These are phyloP conservation scores for Zaprionus africanus DNA, from an alignment of 1,140 invertebrate species.

Conservation along the genomic window DNA sequence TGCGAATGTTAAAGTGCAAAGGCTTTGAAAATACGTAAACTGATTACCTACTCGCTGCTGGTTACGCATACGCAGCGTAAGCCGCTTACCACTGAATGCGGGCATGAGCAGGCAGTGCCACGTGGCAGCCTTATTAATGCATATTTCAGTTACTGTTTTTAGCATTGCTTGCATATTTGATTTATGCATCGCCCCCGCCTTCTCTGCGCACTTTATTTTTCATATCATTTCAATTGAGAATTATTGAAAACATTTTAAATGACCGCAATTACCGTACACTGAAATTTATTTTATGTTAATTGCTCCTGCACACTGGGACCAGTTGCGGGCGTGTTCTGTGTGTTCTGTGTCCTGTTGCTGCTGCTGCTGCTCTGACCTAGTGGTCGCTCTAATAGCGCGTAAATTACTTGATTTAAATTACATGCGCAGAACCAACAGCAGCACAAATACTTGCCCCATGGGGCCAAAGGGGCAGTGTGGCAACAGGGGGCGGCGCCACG, in stretches of 20 bases:
- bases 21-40: constrained; percentile 5
- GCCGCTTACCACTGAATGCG: not conserved
- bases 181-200: constrained; percentile 23
- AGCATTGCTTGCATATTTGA: constrained; percentile 30
- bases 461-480: not conserved
- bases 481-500: not conserved
- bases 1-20: constrained; percentile 15
- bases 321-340: constrained; percentile 2
- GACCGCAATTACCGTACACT: constrained; percentile 58
- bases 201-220: constrained; percentile 10
- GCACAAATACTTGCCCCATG: no score
- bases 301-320: constrained; percentile 36
- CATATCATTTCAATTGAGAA: constrained; percentile 64
- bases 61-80: constrained; percentile 37
- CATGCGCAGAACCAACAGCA: constrained; percentile 8
- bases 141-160: constrained; percentile 19
- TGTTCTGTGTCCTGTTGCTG: constrained; percentile 28
- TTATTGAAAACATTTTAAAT: constrained; percentile 70
- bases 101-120: no score
- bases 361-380: constrained; percentile 12
- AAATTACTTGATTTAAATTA: constrained; percentile 77
- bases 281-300: constrained; percentile 65
- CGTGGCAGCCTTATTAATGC: constrained; percentile 20
- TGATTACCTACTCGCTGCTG: constrained; percentile 19
- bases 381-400: constrained; percentile 70